phyloP scores from a whole-genome alignment of 2,888 invertebrate genomes.

The Dermolepida albohirtum region DNA sequence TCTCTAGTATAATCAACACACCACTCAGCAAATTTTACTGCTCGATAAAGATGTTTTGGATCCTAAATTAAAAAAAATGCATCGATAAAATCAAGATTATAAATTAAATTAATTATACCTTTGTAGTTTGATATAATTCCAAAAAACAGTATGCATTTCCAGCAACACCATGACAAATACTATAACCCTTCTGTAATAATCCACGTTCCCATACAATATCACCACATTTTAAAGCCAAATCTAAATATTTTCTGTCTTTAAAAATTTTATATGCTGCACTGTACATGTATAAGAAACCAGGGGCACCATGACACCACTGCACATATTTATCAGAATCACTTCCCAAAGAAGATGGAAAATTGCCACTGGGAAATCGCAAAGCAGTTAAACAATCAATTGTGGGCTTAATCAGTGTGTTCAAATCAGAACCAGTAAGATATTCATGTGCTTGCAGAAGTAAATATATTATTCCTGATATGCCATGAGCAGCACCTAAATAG shows the following conservation, averaged over 20 bases:
- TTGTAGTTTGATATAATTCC: slow-evolving; percentile 80
- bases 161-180: slow-evolving; percentile 88
- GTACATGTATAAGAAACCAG: slow-evolving; percentile 83
- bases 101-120: slow-evolving; percentile 63
- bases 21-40: slow-evolving; percentile 85
- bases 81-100: neutral
- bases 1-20: slow-evolving; percentile 77
- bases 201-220: slow-evolving; percentile 87
- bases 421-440: slow-evolving; percentile 70
- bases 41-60: slow-evolving; percentile 77
- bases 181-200: slow-evolving; percentile 84
- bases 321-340: slow-evolving; percentile 79
- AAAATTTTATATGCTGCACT: slow-evolving; percentile 76
- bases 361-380: slow-evolving; percentile 72
- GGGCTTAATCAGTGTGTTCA: slow-evolving; percentile 72
- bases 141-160: slow-evolving; percentile 90
- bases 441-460: slow-evolving; percentile 79
- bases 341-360: slow-evolving; percentile 83
- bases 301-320: slow-evolving; percentile 97
- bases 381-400: slow-evolving; percentile 74
- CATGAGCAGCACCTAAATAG: slow-evolving; percentile 92
- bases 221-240: slow-evolving; percentile 76
- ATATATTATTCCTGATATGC: slow-evolving; percentile 85
- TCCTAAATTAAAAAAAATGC: slow-evolving; percentile 66
- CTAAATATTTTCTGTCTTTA: slow-evolving; percentile 75